Base-by-base conservation (phyloP, 2,888 invertebrate genomes). In the Nomada hirtipes region DNA sequence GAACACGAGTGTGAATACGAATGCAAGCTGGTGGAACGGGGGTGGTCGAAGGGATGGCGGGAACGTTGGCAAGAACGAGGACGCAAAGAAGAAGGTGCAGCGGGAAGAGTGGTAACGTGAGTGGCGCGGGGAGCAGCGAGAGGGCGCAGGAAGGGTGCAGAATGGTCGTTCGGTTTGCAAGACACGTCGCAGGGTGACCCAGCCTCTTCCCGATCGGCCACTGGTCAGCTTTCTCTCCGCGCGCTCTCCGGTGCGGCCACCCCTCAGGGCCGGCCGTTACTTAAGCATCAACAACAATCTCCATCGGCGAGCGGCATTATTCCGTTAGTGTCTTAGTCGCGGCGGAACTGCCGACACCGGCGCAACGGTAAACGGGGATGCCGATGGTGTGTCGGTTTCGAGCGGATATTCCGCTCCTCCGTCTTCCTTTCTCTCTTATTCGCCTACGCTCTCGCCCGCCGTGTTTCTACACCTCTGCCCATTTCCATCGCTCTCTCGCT, bases 231-330 rank as follows among this genome's bases (percentile, higher is more conserved):
- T 81, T 73, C 80, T 77, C 82, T 67, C 74, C 82, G 67, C 82
- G 83, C 77, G 82, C 84, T 74, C 83, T 67, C 76, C 64, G 61
- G 53, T 79, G 76, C 81, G 79, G 76, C 86, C 82, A 86, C 89
- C 90, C 89, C 90, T 86, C 87, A 89, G 91, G 91, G 88, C 89
- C 86, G 85, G 86, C 90, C 91, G 92, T 92, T 93, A 93, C 93
- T 92, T 93, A 88, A 91, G 91, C 93, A 93, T 93, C 93, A 93
- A 93, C 93, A 93, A 93, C 93, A 93, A 93, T 93, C 93, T 93
- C 91, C 90, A 93, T 91, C 91, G 87, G 88, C 86, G 88, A 87
- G 85, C 89, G 92, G 90, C 90, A 91, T 93, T 93, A 92, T 93
- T 93, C 92, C 90, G 92, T 93, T 93, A 93, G 92, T 92, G 92